Percentiles rank a stretch among this genome's conserved stretches.
phyloP scores from a whole-genome alignment of 2,888 invertebrate genomes.

The Liopterus haemorrhoidalis region DNA sequence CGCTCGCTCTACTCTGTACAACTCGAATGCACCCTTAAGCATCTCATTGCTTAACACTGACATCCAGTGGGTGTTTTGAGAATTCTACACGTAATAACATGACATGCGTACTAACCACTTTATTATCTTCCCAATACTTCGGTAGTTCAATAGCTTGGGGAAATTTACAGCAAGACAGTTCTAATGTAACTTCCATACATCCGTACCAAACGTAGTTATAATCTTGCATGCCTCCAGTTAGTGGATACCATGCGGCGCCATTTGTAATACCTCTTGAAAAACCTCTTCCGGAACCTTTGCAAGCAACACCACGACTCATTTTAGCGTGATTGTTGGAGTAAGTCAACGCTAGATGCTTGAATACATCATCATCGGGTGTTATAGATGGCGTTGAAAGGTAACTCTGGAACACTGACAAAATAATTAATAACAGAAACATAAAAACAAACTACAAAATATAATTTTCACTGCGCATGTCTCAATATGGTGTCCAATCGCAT shows the following conservation, averaged over 20 bases:
- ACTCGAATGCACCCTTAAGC: too few species aligned
- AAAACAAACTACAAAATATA: neutral
- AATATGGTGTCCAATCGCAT: too few species aligned
- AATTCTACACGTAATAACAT: too few species aligned
- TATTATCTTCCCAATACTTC: constrained; percentile 85
- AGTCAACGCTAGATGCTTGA: constrained; percentile 74
- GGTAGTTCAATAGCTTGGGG: constrained; percentile 74
- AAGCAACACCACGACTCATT: constrained; percentile 81
- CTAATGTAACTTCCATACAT: constrained; percentile 91
- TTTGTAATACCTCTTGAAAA: constrained; percentile 87
- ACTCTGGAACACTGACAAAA: constrained; percentile 71
- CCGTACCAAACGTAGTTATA: constrained; percentile 91
- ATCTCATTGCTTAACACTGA: neutral
- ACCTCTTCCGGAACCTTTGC: constrained; percentile 66
- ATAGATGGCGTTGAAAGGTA: constrained; percentile 74
- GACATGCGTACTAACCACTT: constrained; percentile 53
- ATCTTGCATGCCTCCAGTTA: constrained; percentile 87
- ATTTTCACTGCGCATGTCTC: neutral
- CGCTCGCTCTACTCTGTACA: too few species aligned
- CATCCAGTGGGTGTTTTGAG: too few species aligned
- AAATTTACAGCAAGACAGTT: constrained; percentile 91
- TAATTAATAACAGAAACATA: neutral
- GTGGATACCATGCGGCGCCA: constrained; percentile 89
- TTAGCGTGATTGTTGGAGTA: constrained; percentile 85
- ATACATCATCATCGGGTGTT: constrained; percentile 89